phyloP scores from a whole-genome alignment of 1,140 invertebrate genomes.

The Conopomorpha cramerella region DNA sequence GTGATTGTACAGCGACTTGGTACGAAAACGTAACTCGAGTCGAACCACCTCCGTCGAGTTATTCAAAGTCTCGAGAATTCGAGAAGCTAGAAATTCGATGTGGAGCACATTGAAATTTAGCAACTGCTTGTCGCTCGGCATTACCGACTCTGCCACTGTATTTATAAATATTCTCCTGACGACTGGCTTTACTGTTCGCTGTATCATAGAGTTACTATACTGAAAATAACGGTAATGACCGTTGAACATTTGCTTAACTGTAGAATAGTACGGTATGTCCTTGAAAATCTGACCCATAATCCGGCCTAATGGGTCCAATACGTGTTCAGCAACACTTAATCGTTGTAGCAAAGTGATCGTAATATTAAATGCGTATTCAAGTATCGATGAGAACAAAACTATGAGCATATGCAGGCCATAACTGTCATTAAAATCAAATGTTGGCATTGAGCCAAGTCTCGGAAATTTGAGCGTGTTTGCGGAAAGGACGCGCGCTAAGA shows the following conservation, averaged over 20 bases:
- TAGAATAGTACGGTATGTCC: too few relatives aligned
- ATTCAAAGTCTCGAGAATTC: constrained; percentile 28
- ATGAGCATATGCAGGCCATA: constrained; percentile 42
- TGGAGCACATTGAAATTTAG: constrained; percentile 57
- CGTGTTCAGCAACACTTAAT: too few relatives aligned
- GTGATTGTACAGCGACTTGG: too few relatives aligned
- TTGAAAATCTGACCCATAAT: too few relatives aligned
- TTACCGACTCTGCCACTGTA: constrained; percentile 46
- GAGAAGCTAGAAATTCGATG: constrained; percentile 36
- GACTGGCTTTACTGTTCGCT: constrained; percentile 32
- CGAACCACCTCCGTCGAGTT: constrained; percentile 14
- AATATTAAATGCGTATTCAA: not conserved
- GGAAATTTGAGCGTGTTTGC: constrained; percentile 42
- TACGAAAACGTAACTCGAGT: too few relatives aligned
- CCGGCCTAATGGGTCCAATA: too few relatives aligned
- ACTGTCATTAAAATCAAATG: constrained; percentile 55
- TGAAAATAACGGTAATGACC: constrained; percentile 30
- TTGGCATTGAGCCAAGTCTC: constrained; percentile 37
- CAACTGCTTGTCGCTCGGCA: constrained; percentile 49
- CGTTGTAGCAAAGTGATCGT: too few relatives aligned
- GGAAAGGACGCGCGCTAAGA: constrained; percentile 28
- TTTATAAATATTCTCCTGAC: constrained; percentile 51
- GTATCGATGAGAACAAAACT: constrained; percentile 18
- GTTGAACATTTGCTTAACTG: too few relatives aligned
- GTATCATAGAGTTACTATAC: constrained; percentile 48